A percentile compares a stretch with the other conserved stretches of the same genome.
phyloP scores from a whole-genome alignment of 2,888 invertebrate genomes.

The Galerucella calmariensis region DNA sequence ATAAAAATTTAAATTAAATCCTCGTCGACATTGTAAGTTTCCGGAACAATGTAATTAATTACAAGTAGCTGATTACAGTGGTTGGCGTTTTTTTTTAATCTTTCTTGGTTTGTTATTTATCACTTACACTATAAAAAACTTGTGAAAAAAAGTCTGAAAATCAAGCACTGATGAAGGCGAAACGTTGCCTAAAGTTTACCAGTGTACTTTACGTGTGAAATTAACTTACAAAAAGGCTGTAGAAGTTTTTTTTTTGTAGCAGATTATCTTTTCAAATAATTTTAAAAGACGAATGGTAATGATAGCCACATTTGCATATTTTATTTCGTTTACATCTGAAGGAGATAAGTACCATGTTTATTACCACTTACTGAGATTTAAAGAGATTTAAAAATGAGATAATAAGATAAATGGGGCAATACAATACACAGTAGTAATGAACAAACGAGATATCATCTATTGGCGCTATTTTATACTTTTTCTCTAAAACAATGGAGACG shows the following conservation, averaged over 20 bases:
- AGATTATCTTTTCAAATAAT: slow-evolving; percentile 35
- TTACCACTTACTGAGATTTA: slow-evolving; percentile 27
- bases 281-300: slow-evolving; percentile 34
- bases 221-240: slow-evolving; percentile 19
- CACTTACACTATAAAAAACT: slow-evolving; percentile 18
- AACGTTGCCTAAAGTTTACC: neutral
- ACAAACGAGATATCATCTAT: neutral
- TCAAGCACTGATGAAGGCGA: too few relatives aligned
- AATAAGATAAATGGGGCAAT: slow-evolving; percentile 23
- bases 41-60: slow-evolving; percentile 35
- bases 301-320: slow-evolving; percentile 32
- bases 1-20: slow-evolving; percentile 43
- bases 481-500: neutral
- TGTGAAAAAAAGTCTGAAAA: neutral
- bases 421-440: slow-evolving; percentile 20
- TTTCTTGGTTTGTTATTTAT: slow-evolving; percentile 35
- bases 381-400: slow-evolving; percentile 21
- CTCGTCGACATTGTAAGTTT: slow-evolving; percentile 39
- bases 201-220: slow-evolving; percentile 11
- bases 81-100: slow-evolving; percentile 38
- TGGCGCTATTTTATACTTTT: neutral
- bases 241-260: slow-evolving; percentile 22
- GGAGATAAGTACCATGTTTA: slow-evolving; percentile 31
- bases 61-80: slow-evolving; percentile 35
- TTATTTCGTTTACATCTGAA: slow-evolving; percentile 31